phyloP scores from a whole-genome alignment of 2,888 invertebrate genomes.

The Caprella mutica region DNA sequence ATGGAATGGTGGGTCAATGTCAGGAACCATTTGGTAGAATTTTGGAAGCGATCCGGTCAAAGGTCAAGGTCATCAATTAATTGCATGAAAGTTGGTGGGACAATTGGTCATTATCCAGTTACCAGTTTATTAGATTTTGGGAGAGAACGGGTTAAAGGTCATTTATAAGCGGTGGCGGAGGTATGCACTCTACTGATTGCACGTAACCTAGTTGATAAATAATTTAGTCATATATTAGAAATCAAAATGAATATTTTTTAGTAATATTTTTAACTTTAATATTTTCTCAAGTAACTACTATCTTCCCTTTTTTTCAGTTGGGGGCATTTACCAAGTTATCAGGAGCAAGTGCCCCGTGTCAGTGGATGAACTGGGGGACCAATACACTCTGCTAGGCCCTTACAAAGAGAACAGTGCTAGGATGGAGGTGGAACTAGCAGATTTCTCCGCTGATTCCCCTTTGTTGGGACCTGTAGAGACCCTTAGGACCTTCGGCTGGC shows the following conservation, averaged over 20 bases:
- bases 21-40: too few species aligned
- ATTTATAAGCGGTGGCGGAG: too few species aligned
- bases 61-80: too few species aligned
- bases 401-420: conserved; percentile 88
- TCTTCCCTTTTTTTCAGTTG: conserved; percentile 54
- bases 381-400: conserved; percentile 86
- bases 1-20: too few species aligned
- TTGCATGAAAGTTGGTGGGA: too few species aligned
- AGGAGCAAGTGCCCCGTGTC: conserved; percentile 93
- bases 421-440: conserved; percentile 89
- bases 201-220: too few species aligned
- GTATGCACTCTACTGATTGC: too few species aligned
- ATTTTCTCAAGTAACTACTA: neutral
- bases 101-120: too few species aligned
- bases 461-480: conserved; percentile 62
- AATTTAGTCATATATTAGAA: neutral
- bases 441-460: conserved; percentile 63
- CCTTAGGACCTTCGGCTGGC: conserved; percentile 72
- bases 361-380: conserved; percentile 95
- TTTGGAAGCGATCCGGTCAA: too few species aligned
- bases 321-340: conserved; percentile 98
- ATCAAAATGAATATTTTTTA: conserved; percentile 12
- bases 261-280: conserved; percentile 7
- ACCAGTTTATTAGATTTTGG: too few species aligned
- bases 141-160: too few species aligned